phyloP scores from a whole-genome alignment of 92 coral and sea anemone species.

The Phenganax marumi region DNA sequence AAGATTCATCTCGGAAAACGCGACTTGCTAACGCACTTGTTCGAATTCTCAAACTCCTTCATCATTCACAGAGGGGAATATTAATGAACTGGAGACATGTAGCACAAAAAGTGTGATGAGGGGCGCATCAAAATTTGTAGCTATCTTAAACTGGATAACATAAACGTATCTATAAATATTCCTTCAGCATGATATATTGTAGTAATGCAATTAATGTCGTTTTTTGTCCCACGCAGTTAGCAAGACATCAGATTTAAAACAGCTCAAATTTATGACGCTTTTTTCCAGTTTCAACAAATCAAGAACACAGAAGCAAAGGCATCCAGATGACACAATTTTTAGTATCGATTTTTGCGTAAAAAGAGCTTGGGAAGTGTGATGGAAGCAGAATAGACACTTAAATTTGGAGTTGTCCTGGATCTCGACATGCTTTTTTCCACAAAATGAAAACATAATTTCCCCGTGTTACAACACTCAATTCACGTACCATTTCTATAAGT shows the following conservation, averaged over 20 bases:
- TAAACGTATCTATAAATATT: not conserved
- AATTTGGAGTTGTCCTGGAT: not conserved
- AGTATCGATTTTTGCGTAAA: not conserved
- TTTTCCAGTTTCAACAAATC: not conserved
- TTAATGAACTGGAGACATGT: not conserved
- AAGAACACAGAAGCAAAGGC: no score
- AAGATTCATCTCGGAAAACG: not conserved
- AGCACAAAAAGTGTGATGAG: not conserved
- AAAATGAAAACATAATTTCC: not conserved
- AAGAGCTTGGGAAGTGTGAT: not conserved
- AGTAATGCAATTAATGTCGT: not conserved
- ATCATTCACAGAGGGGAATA: not conserved
- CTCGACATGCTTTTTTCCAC: not conserved
- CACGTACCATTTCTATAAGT: slow-evolving; percentile 26
- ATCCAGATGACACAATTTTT: not conserved
- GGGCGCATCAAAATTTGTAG: not conserved
- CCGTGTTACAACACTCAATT: slow-evolving; percentile 1
- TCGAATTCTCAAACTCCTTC: slow-evolving; percentile 14
- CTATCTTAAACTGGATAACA: not conserved
- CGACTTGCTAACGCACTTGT: slow-evolving; percentile 4
- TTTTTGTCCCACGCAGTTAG: not conserved
- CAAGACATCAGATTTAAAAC: slow-evolving; percentile 2
- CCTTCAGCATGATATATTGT: not conserved
- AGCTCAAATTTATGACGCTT: not conserved
- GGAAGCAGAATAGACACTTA: not conserved